Evolutionary conservation across 2,113 vertebrate genomes (phyloP).

Genomic region (Indicator indicator): DNA sequence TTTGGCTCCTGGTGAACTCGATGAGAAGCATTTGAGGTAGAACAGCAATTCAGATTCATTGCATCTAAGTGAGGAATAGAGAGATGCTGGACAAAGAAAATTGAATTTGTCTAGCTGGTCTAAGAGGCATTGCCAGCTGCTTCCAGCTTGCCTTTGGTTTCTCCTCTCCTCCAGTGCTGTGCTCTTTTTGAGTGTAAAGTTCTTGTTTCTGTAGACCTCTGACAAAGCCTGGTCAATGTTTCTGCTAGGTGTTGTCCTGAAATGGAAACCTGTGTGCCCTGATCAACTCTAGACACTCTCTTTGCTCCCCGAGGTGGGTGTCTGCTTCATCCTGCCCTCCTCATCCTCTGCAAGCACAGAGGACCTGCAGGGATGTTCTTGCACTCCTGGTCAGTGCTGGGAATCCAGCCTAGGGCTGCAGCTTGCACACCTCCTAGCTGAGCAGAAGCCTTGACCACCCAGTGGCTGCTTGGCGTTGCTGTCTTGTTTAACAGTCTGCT

Average conservation of each 20-base stretch:
- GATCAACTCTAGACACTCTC: not conserved
- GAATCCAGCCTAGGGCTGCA: not conserved
- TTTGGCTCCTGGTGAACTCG: slow-evolving; percentile 23
- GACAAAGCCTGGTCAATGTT: not conserved
- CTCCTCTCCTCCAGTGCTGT: not conserved
- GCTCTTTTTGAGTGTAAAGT: not conserved
- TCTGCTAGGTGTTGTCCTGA: not conserved
- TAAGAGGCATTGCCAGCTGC: not conserved
- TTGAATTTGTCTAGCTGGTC: slow-evolving; percentile 27
- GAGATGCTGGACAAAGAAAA: slow-evolving; percentile 13
- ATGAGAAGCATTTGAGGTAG: not conserved
- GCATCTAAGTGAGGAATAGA: slow-evolving; percentile 14
- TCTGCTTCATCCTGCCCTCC: not conserved
- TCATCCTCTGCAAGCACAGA: not conserved
- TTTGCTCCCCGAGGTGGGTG: not conserved
- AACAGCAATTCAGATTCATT: slow-evolving; percentile 37
- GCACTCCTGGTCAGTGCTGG: not conserved
- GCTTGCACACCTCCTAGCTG: not conserved
- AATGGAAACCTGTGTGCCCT: not conserved
- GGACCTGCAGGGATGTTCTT: not conserved
- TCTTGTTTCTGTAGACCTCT: not conserved
- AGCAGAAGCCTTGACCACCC: not conserved
- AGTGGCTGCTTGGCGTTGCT: not conserved
- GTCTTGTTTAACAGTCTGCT: not conserved
- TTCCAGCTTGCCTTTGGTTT: not conserved